phyloP scores from a whole-genome alignment of 2,888 invertebrate species.

The Caenorhabditis afra region DNA sequence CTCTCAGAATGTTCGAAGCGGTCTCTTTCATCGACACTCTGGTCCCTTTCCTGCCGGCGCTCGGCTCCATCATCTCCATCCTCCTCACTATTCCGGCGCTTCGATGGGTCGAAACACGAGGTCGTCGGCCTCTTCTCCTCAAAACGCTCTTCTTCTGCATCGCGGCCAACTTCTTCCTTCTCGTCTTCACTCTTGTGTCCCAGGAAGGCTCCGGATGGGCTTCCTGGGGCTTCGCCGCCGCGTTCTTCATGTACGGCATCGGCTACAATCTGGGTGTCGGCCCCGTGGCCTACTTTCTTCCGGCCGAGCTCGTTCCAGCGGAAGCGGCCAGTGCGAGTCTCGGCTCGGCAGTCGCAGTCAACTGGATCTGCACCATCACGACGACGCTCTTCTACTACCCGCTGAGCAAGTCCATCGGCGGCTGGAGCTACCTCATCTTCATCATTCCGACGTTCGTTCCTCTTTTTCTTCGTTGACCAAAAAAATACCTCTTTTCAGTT shows the following conservation, averaged over 20 bases:
- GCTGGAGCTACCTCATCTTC: constrained; percentile 76
- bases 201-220: constrained; percentile 68
- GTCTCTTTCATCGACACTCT: constrained; percentile 73
- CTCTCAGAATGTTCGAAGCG: constrained; percentile 75
- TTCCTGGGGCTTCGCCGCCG: constrained; percentile 71
- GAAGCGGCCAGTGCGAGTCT: constrained; percentile 65
- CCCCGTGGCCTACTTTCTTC: constrained; percentile 75
- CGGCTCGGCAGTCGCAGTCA: constrained; percentile 72
- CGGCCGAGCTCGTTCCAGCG: constrained; percentile 73
- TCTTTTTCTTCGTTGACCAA: neutral
- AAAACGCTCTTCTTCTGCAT: constrained; percentile 74
- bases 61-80: constrained; percentile 73
- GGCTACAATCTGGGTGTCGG: constrained; percentile 78
- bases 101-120: constrained; percentile 74
- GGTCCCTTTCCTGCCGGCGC: constrained; percentile 73
- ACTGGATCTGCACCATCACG: constrained; percentile 73
- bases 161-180: constrained; percentile 67
- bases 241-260: constrained; percentile 75
- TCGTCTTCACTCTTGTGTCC: constrained; percentile 71
- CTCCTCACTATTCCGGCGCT: constrained; percentile 76
- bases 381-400: constrained; percentile 76
- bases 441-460: constrained; percentile 71
- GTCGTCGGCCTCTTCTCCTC: constrained; percentile 73
- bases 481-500: too few species aligned
- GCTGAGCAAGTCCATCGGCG: constrained; percentile 70